Base-by-base conservation (phyloP, 2,113 vertebrate genomes). In the Carlito syrichta region DNA sequence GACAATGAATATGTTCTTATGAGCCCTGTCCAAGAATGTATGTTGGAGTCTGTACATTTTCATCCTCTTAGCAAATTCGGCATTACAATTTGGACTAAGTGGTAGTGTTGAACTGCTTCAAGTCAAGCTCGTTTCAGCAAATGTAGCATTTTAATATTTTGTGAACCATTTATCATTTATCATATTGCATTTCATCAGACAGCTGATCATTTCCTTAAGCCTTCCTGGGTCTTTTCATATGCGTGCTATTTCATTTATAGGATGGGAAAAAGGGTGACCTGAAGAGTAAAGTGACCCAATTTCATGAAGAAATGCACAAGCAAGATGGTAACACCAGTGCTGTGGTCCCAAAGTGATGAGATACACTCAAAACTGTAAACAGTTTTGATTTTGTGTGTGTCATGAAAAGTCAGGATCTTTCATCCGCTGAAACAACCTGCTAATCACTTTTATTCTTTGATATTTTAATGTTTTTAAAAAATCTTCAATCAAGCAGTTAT, bases 401-500 rank as follows among this genome's bases (percentile, higher is more conserved):
- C 56, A 58, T 6, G 52, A 76, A 92, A 40, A 48, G 20, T 32
- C 30, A 40, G 56, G 66, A 38, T 50, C 66, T 95, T 83, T 38
- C 27, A 56, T 25, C 43, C 25, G 19, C 45, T 38, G 22, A 32
- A 89, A 69, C 6, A 73, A 86, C 50, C 32, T 48, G 66, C 20
- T 45, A 35, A 66, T 50, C n/a, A 43, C 38, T 92, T 97, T 89
- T 48, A 35, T 35, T 91, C 90, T 91, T 91, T 97, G 96, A 91
- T 74, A 35, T 69, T 84, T 96, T 97, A 62, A 94, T 88, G 95
- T 2, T 93, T n/a, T 48, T 38, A 86, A 84, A 78, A 93, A 87
- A 97, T 94, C 93, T 97, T 89, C 93, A 89, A 79, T 93, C 94
- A 97, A 96, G 32, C 40, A 79, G 94, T 95, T 95, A 95, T 92